These are phyloP conservation scores for Sylvicapra grimmia DNA, from an alignment of 2,113 vertebrate genomes.

Conservation along the genomic window DNA sequence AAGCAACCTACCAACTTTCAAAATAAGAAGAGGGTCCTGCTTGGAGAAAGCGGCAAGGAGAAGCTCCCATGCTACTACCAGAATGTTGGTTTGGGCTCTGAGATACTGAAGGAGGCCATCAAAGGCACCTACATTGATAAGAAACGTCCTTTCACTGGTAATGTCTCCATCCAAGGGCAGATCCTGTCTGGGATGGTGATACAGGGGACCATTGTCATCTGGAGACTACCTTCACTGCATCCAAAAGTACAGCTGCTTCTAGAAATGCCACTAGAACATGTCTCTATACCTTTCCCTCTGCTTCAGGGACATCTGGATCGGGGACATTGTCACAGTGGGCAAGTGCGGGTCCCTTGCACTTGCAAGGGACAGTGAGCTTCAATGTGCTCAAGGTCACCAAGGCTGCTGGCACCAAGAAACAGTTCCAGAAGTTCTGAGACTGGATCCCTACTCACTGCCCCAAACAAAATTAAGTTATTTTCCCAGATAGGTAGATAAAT, in stretches of 20 bases:
- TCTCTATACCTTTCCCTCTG: constrained; percentile 69
- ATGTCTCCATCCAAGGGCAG: constrained; percentile 93
- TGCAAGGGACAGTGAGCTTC: constrained; percentile 90
- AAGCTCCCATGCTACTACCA: constrained; percentile 92
- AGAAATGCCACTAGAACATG: constrained; percentile 99
- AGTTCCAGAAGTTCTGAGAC: constrained; percentile 67
- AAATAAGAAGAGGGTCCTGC: constrained; percentile 94
- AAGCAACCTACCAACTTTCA: constrained; percentile 99
- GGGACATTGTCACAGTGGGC: constrained; percentile 90
- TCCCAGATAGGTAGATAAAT: background rate
- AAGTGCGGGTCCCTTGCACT: constrained; percentile 89
- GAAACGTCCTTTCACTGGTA: constrained; percentile 96
- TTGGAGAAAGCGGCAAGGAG: constrained; percentile 86
- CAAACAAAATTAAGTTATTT: constrained; percentile 50
- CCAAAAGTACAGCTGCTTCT: constrained; percentile 97
- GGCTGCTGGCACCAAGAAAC: constrained; percentile 90
- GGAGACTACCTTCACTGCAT: constrained; percentile 98
- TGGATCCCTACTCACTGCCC: rapidly evolving
- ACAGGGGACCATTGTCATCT: constrained; percentile 96
- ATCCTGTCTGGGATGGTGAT: constrained; percentile 93
- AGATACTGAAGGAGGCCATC: constrained; percentile 95
- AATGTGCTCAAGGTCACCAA: background rate
- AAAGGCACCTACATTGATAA: constrained; percentile 98
- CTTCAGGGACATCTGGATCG: constrained; percentile 89
- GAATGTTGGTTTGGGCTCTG: constrained; percentile 93